Evolutionary conservation across 35 echinoderm and acorn worm species (phyloP), one percentile per base, ranked within the genome.

Genomic region (Ophioderma brevispina): DNA sequence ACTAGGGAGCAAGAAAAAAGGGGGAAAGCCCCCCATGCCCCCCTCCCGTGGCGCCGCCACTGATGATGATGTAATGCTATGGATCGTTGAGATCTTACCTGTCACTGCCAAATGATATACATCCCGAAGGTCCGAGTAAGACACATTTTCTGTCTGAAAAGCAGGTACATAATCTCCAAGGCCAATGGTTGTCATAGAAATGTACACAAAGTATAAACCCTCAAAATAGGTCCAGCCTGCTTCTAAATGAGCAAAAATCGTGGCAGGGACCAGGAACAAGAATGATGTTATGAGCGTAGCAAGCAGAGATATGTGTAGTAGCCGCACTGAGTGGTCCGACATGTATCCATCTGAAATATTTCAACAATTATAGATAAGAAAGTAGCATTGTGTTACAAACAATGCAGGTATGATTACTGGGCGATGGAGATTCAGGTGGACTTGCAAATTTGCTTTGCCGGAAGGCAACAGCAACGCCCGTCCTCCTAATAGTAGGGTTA

Each of bases 111-210:
- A 36, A 37, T 85, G 52, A 37, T 85, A 85, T 19, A 85, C 15
- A 34, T 59, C 37, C 55, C 83, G 28, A 35, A 64, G 32, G 14
- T 85, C 83, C 43, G 3, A 11, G 40, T 91, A 87, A 23, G 55
- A 19, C 35, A 78, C 63, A 17, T 70, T 64, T 39, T 92, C 76
- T 0, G 64, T 56, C 25, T 96, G 50, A 70, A 77, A 88, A 4
- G 56, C 97, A 43, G 97, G 97, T 13, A 95, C 94, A 81, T 92
- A 99, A 79, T 99, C 97, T 28, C 97, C 97, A 18, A 99, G 78
- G 55, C 97, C 97, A 40, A 99, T 91, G 0, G 97, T 99, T 13
- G 97, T 95, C 32, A 99, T 78, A 36, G 97, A 95, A 25, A 99
- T 95, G 37, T 95, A 99, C 32, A 91, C 90, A 38, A 99, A 99